phyloP scores from a whole-genome alignment of 2,797 vertebrate genomes.

The Sebastes hubbsi region DNA sequence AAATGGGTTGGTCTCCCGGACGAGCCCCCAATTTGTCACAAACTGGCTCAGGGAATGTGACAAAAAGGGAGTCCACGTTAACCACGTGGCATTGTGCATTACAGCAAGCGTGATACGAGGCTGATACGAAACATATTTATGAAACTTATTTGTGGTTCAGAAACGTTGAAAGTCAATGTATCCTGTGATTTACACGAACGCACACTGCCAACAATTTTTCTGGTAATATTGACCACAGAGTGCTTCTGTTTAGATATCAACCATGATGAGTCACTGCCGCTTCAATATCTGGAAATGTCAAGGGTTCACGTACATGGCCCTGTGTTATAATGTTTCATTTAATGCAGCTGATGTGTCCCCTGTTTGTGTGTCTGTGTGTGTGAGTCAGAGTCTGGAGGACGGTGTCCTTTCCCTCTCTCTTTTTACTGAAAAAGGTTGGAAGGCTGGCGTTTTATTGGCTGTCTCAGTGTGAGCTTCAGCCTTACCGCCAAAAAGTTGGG shows the following conservation, averaged over 20 bases:
- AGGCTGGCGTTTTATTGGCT: constrained; percentile 32
- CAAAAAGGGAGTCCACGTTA: too few relatives aligned
- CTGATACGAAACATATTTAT: too few relatives aligned
- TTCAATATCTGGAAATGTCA: constrained; percentile 46
- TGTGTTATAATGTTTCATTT: constrained; percentile 10
- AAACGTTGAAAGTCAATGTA: not conserved
- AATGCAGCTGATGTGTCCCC: not conserved
- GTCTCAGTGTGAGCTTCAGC: constrained; percentile 21
- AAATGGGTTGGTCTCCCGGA: too few relatives aligned
- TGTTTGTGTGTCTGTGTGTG: constrained; percentile 5
- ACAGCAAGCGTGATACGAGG: too few relatives aligned
- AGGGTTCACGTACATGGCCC: not conserved
- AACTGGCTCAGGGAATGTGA: too few relatives aligned
- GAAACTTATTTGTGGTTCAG: not conserved
- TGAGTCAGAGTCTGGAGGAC: not conserved
- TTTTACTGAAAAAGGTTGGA: constrained; percentile 9
- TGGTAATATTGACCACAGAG: not conserved
- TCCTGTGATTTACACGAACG: not conserved
- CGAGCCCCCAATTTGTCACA: too few relatives aligned
- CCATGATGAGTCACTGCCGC: constrained; percentile 33
- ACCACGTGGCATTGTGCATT: too few relatives aligned
- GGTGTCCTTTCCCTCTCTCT: not conserved
- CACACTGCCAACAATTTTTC: not conserved
- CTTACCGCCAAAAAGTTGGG: constrained; percentile 7
- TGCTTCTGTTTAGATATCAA: not conserved